phyloP scores from a whole-genome alignment of 2,888 invertebrate genomes.

The Odontocerum albicorne region DNA sequence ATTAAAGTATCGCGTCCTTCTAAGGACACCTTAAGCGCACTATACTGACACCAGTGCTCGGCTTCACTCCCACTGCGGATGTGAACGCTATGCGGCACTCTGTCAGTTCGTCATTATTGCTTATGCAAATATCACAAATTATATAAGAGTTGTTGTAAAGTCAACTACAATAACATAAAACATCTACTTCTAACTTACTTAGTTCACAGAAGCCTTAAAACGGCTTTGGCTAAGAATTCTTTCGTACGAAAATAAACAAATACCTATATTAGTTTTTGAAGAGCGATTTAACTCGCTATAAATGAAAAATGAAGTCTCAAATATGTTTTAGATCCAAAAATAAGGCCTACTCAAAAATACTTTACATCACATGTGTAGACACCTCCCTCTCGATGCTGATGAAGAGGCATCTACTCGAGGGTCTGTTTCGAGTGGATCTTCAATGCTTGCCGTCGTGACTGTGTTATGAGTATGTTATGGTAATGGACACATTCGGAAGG shows the following conservation, averaged over 20 bases:
- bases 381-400: no score
- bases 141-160: conserved; percentile 18
- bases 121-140: conserved; percentile 36
- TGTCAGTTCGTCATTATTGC: conserved; percentile 31
- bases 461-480: no score
- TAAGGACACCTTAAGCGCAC: conserved; percentile 1
- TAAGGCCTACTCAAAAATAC: not conserved
- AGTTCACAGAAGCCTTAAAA: conserved; percentile 12
- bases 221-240: conserved; percentile 12
- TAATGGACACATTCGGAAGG: no score
- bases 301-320: no score
- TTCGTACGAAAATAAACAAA: conserved; percentile 13
- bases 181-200: conserved; percentile 10
- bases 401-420: no score
- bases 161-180: conserved; percentile 11
- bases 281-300: not conserved
- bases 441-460: no score
- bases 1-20: not conserved
- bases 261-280: conserved; percentile 14
- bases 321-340: no score
- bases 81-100: not conserved
- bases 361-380: not conserved
- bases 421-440: no score
- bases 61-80: no score
- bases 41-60: conserved; percentile 6